A percentile compares a stretch with the other conserved stretches of the same genome.
These are phyloP conservation scores for Leptinotarsa peninsularis DNA, from an alignment of 2,888 invertebrate genomes.

Conservation along the genomic window DNA sequence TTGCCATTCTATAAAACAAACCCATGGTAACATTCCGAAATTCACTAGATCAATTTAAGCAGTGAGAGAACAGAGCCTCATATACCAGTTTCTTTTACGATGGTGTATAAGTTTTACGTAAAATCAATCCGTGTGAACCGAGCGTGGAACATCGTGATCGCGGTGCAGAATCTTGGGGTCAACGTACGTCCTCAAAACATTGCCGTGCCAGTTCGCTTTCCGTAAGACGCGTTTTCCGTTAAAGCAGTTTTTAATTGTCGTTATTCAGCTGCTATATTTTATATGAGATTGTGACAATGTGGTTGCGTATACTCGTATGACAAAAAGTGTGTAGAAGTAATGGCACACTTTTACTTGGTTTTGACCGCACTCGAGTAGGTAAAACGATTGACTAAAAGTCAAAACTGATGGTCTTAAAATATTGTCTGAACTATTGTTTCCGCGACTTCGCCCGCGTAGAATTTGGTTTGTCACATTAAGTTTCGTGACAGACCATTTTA, in stretches of 20 bases:
- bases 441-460: too few species aligned
- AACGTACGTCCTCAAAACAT: slow-evolving; percentile 64
- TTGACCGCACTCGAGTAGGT: too few species aligned
- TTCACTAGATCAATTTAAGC: background rate
- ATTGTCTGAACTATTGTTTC: too few species aligned
- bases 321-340: too few species aligned
- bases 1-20: too few species aligned
- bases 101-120: slow-evolving; percentile 43
- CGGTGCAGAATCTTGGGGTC: slow-evolving; percentile 62
- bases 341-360: too few species aligned
- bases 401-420: too few species aligned
- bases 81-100: background rate
- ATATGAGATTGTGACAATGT: background rate
- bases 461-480: too few species aligned
- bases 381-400: too few species aligned
- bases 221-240: slow-evolving; percentile 48
- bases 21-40: too few species aligned
- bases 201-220: slow-evolving; percentile 58
- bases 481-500: too few species aligned
- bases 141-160: slow-evolving; percentile 58
- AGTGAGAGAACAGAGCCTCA: background rate
- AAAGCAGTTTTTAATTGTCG: slow-evolving; percentile 8
- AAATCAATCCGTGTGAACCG: slow-evolving; percentile 47
- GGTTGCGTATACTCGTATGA: too few species aligned
- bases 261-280: slow-evolving; percentile 8